Evolutionary conservation across 2,888 invertebrate genomes (phyloP), one percentile per base, ranked within the genome.

Genomic region (Orthosia gothica): DNA sequence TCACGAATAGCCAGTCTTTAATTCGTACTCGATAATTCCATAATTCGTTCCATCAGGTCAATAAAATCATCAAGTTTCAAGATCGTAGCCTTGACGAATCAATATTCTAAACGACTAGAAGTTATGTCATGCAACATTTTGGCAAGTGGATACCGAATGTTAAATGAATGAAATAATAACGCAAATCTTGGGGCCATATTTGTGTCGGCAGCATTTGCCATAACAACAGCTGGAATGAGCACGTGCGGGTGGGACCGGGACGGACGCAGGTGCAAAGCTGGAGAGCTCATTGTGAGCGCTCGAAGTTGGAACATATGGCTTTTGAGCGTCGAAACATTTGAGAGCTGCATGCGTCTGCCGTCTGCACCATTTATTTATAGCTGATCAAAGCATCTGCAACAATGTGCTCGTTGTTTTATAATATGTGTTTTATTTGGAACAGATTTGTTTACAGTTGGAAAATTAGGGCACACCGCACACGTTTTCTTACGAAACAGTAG

Each of bases 171-270:
- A 71, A 82, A 71, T 73, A 69, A 52, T 77, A 40, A 1, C 40
- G 80, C 70, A 76, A 83, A 86, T 82, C 71, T 74, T 83, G 64
- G 75, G 78, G 78, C 82, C 89, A 87, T 88, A 63, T 66, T 66
- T 57, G 79, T 59, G 67, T 69, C 64, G 59, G 40, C 80, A 82
- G 76, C 87, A 84, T 87, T 88, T 89, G 92, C 45, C 64, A 55
- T 55, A 79, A 69, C 76, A 86, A 88, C 87, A 87, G 87, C 83
- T 88, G 88, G 92, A 89, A 83, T 74, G 83, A 91, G 95, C 96
- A 94, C 95, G 96, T 93, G 96, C 95, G 95, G 91, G 93, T 89
- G 89, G 92, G 93, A 95, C 94, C 89, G 90, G 93, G 94, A 95
- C 94, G 96, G 95, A 95, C 92, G 96, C 96, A 96, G 96, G 95